These are phyloP conservation scores for Didymodactylos carnosus DNA, from an alignment of 2,888 invertebrate species.

Conservation along the genomic window DNA sequence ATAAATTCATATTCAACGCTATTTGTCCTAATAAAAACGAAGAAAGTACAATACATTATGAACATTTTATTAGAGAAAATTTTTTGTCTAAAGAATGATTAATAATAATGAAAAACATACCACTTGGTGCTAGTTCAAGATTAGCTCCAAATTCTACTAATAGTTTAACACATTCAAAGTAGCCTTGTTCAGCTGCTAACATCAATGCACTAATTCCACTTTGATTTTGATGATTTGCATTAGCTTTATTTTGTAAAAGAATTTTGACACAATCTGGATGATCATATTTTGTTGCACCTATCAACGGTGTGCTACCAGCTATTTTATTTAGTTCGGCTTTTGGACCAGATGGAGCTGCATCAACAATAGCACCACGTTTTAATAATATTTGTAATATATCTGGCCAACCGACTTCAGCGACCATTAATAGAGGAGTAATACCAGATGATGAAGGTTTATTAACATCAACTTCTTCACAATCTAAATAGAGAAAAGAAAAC, in stretches of 20 bases:
- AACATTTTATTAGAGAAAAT: too few relatives aligned
- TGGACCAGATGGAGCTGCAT: slow-evolving; percentile 12
- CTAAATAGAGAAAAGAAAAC: background rate
- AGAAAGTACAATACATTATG: too few relatives aligned
- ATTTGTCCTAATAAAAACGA: slow-evolving; percentile 3
- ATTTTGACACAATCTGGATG: slow-evolving; percentile 13
- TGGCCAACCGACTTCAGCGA: slow-evolving; percentile 15
- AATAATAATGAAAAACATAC: background rate
- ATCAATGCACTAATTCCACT: slow-evolving; percentile 14
- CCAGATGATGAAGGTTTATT: slow-evolving; percentile 14
- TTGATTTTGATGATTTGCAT: slow-evolving; percentile 15
- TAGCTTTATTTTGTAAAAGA: slow-evolving; percentile 7
- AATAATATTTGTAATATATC: slow-evolving; percentile 13
- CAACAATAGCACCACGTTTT: slow-evolving; percentile 7
- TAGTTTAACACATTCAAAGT: slow-evolving; percentile 9
- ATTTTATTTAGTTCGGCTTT: slow-evolving; percentile 14
- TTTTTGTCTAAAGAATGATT: background rate
- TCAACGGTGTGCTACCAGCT: slow-evolving; percentile 13
- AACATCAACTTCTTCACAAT: slow-evolving; percentile 10
- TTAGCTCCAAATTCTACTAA: slow-evolving; percentile 7
- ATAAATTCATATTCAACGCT: slow-evolving; percentile 13
- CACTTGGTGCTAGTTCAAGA: slow-evolving; percentile 13
- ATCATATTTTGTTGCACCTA: slow-evolving; percentile 15
- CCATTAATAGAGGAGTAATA: slow-evolving; percentile 15
- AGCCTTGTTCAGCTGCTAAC: slow-evolving; percentile 15